Conservation (phyloP, 2,797 vertebrate genomes). For the Spinus pinus region DNA sequence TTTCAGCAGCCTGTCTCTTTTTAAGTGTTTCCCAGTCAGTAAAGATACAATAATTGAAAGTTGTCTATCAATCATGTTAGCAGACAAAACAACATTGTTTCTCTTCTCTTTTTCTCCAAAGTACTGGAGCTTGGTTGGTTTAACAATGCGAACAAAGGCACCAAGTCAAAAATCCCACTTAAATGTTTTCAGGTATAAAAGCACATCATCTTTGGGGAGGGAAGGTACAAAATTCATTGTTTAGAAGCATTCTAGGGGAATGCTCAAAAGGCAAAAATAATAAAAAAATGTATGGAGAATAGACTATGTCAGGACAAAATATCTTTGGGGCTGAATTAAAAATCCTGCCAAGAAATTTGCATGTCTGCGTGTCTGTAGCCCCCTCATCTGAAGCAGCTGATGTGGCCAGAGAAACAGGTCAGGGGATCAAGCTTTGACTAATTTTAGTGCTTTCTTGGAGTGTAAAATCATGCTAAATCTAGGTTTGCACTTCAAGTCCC, state of each 20-base stretch:
- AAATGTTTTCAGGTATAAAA: slow-evolving; percentile 48
- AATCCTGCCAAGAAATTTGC: neutral
- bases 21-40: slow-evolving; percentile 22
- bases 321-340: neutral
- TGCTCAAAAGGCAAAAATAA: neutral
- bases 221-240: slow-evolving; percentile 26
- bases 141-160: slow-evolving; percentile 29
- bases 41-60: slow-evolving; percentile 63
- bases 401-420: neutral
- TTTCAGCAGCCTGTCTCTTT: slow-evolving; percentile 28
- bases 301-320: accelerated
- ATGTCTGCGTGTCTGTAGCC: neutral
- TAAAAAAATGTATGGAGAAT: neutral
- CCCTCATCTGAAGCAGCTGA: neutral
- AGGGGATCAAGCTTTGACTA: neutral
- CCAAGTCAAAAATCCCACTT: slow-evolving; percentile 41
- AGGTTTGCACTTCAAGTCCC: neutral
- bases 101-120: slow-evolving; percentile 50
- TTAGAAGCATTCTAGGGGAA: slow-evolving; percentile 25
- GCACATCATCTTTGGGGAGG: slow-evolving; percentile 21
- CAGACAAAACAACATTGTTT: slow-evolving; percentile 63
- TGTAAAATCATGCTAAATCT: neutral
- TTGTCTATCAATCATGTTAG: slow-evolving; percentile 67
- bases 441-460: neutral
- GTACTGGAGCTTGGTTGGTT: slow-evolving; percentile 1